Evolutionary conservation across 2,113 vertebrate genomes (phyloP), one percentile per base, ranked within the genome.

Genomic region (Chunga burmeisteri): DNA sequence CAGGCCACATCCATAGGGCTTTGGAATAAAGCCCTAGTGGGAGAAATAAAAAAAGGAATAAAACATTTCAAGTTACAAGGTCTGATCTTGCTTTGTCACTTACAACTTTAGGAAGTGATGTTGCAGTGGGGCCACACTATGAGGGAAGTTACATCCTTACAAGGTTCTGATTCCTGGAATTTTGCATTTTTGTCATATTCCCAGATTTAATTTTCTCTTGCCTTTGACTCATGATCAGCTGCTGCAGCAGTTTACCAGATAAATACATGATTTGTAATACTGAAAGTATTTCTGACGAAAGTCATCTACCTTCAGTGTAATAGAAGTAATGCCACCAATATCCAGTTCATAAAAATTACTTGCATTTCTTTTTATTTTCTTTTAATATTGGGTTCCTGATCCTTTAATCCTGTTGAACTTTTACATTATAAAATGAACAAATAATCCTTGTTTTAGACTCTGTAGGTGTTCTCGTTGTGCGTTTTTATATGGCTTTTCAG

Each of bases 361-460:
- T 44, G 32, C 40, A 50, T 93, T 97, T 95, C 87, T 91, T 92
- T 85, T 63, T 93, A 62, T 93, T 90, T 95, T 90, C 63, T 93
- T 97, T 96, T 94, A 96, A 96, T 94, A 94, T 29, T 86, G n/a
- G 2, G 5, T 74, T 95, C 62, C 68, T 87, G 70, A 96, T 93
- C 95, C 86, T 96, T 97, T 96, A 96, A 97, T 96, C 81, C 83
- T 34, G 29, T 50, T 93, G 94, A 97, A 95, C 63, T 92, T 97
- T 90, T 93, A 93, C 38, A 42, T 88, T 85, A 82, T 36, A 89
- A 93, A 89, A 65, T 62, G 38, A 87, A 90, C 89, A 95, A 91
- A 84, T 91, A 96, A 93, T 81, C 71, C 77, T 86, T 83, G 55
- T 17, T 91, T 87, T 79, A 74, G 55, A 62, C 58, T 88, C 77